phyloP scores from a whole-genome alignment of 2,888 invertebrate genomes.

The Dryomyza anilis region DNA sequence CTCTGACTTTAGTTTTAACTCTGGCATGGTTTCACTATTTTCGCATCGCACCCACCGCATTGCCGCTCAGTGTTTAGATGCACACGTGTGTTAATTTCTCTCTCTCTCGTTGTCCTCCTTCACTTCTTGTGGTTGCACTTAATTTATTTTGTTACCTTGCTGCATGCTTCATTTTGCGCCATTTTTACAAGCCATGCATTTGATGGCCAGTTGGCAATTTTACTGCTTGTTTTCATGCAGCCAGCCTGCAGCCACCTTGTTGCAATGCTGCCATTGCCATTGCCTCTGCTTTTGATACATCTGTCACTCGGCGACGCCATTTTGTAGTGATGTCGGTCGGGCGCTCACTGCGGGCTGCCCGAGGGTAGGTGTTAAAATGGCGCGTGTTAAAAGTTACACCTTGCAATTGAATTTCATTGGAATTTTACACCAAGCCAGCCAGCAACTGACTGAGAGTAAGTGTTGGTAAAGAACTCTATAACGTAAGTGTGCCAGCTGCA shows the following conservation, averaged over 20 bases:
- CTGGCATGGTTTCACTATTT: not conserved
- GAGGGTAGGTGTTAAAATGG: not conserved
- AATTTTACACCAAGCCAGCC: slow-evolving; percentile 11
- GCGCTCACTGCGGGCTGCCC: not conserved
- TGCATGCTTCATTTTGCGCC: not conserved
- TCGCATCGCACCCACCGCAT: not conserved
- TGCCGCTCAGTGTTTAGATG: not conserved
- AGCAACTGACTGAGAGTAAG: not conserved
- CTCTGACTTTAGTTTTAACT: slow-evolving; percentile 7
- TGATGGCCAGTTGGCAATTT: not conserved
- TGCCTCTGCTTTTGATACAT: not conserved
- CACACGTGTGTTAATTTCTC: slow-evolving; percentile 3
- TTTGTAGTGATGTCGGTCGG: not conserved
- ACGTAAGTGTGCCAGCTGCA: too few species aligned
- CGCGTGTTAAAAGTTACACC: slow-evolving; percentile 31
- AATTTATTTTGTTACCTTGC: not conserved
- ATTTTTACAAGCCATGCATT: not conserved
- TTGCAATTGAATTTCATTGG: slow-evolving; percentile 27
- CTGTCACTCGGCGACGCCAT: not conserved
- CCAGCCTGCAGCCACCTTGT: not conserved
- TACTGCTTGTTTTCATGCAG: not conserved
- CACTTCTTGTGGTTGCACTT: not conserved
- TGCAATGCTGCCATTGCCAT: not conserved
- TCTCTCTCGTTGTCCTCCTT: not conserved
- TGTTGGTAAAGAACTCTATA: too few species aligned